phyloP scores from a whole-genome alignment of 2,888 invertebrate genomes.

The Troides oblongomaculatus region DNA sequence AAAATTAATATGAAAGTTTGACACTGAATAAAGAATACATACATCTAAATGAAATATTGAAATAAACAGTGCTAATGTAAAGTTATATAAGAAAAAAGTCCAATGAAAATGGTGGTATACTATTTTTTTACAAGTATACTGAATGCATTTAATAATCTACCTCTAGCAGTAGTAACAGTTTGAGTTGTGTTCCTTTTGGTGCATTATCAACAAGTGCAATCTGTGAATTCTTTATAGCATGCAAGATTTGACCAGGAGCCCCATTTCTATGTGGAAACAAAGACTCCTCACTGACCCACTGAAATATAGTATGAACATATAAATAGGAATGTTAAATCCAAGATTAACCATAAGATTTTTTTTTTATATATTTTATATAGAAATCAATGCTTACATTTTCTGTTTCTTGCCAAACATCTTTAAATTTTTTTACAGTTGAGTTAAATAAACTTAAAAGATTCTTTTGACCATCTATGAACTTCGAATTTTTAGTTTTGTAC shows the following conservation, averaged over 20 bases:
- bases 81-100: too few relatives aligned
- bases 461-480: constrained; percentile 52
- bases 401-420: constrained; percentile 53
- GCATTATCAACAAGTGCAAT: constrained; percentile 89
- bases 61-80: background rate
- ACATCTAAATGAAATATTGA: background rate
- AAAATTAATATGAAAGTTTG: constrained; percentile 16
- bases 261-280: constrained; percentile 74
- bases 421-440: constrained; percentile 45
- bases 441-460: constrained; percentile 61
- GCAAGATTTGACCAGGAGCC: constrained; percentile 81
- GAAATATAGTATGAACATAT: constrained; percentile 35
- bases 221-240: constrained; percentile 83
- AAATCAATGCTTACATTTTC: constrained; percentile 54
- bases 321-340: background rate
- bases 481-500: constrained; percentile 59
- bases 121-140: background rate
- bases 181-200: constrained; percentile 93
- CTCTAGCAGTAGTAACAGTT: constrained; percentile 87
- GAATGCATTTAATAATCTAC: constrained; percentile 57
- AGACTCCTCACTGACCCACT: constrained; percentile 69
- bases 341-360: background rate
- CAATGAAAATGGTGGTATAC: background rate
- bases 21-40: background rate
- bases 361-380: background rate